Evolutionary conservation across 1,140 invertebrate genomes (phyloP), one percentile per base, ranked within the genome.

Genomic region (Drosophila sp.): DNA sequence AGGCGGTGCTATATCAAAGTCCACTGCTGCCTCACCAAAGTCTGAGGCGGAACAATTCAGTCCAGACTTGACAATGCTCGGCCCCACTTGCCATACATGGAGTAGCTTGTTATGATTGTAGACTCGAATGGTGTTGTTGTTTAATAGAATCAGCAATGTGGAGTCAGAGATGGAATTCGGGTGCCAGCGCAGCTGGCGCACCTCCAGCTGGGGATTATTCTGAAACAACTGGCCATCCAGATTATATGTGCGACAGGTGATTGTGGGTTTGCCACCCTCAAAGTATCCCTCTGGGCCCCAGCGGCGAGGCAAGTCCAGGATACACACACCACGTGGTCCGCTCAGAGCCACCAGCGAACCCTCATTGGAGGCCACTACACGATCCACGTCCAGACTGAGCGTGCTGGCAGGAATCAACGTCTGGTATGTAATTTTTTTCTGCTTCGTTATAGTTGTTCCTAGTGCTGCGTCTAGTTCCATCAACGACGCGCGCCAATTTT

Each of bases 1-100:
- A 23, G 96, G 94, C 0, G 95, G 95, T 0, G 94, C 95, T 76
- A 97, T 96, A 84, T 97, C 96, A 93, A 98, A 98, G 86, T 96
- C 96, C 2, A 98, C 95, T 0, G 96, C 96, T 0, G 94, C 94
- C 72, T 98, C 96, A 0, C 97, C 97, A 2, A 97, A 93, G 10
- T 94, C 94, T 2, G 94, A 93, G 0, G 87, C 38, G 0, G 76
- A 84, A 8, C 33, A 71, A 35, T 79, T 90, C 0, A 56, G 40
- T 5, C 55, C 50, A 0, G 41, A 50, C 2, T 63, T 76, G 0
- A 58, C 25, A 3, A 73, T 61, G 3, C 72, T 33, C 0, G 91
- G 92, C 1, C 92, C 92, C 11, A 92, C 81, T 41, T 83, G 77
- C 92, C 92, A 93, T 5, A 92, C 82, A 62, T 92, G 86, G 0